Evolutionary conservation across 2,888 invertebrate genomes (phyloP).

Genomic region (Chironomus riparius): DNA sequence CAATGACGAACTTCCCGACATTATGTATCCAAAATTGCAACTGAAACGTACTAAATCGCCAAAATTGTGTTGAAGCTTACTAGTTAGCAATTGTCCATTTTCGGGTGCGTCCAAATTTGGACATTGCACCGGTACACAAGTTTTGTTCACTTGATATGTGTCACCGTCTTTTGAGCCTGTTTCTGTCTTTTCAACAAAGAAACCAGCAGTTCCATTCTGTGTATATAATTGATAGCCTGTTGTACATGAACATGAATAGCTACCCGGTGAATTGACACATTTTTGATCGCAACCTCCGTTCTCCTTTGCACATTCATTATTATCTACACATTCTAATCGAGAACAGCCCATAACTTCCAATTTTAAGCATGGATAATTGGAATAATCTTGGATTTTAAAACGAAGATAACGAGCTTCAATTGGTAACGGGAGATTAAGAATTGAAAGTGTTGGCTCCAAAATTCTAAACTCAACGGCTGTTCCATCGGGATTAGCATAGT

Average conservation of each 20-base stretch:
- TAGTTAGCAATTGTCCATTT: slow-evolving; percentile 75
- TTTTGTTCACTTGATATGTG: slow-evolving; percentile 81
- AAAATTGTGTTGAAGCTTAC: slow-evolving; percentile 75
- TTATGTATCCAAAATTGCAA: slow-evolving; percentile 89
- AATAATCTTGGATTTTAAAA: slow-evolving; percentile 79
- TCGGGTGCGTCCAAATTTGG: slow-evolving; percentile 66
- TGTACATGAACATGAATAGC: slow-evolving; percentile 80
- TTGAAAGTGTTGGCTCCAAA: slow-evolving; percentile 80
- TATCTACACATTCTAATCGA: slow-evolving; percentile 76
- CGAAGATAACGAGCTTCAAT: slow-evolving; percentile 83
- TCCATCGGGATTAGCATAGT: slow-evolving; percentile 86
- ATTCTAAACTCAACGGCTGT: slow-evolving; percentile 88
- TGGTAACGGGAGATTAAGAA: slow-evolving; percentile 79
- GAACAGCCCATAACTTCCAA: slow-evolving; percentile 90
- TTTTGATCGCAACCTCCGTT: slow-evolving; percentile 92
- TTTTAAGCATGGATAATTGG: slow-evolving; percentile 80
- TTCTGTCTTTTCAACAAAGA: slow-evolving; percentile 67
- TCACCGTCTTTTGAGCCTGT: slow-evolving; percentile 84
- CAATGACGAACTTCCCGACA: slow-evolving; percentile 77
- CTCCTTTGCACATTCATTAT: slow-evolving; percentile 76
- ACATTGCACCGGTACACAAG: slow-evolving; percentile 90
- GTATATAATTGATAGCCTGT: slow-evolving; percentile 85
- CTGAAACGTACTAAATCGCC: slow-evolving; percentile 85
- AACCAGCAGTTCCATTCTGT: slow-evolving; percentile 84
- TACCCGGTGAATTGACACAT: slow-evolving; percentile 82